Conservation (phyloP, 1,140 invertebrate genomes). For the Cherax destructor region DNA sequence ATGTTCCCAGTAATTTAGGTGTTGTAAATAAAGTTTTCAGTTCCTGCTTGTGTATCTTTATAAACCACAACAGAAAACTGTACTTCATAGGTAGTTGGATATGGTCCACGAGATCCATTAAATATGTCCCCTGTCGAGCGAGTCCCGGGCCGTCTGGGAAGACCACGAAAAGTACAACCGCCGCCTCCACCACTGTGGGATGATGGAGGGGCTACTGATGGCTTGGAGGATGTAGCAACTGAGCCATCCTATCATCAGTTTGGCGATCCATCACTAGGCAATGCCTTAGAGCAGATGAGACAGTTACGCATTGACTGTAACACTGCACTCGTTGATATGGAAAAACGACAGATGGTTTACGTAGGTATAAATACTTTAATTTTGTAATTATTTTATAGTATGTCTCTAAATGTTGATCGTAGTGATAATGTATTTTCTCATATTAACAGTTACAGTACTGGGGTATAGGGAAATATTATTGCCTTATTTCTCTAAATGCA, state of each 20-base stretch:
- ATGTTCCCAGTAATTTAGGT: no score
- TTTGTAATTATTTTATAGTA: background rate
- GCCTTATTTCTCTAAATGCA: no score
- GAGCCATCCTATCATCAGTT: constrained; percentile 49
- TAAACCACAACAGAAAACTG: background rate
- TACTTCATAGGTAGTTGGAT: constrained; percentile 51
- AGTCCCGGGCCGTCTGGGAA: constrained; percentile 40
- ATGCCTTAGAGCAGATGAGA: constrained; percentile 67
- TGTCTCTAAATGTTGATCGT: no score
- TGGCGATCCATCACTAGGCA: constrained; percentile 54
- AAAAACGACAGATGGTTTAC: constrained; percentile 67
- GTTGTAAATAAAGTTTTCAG: no score
- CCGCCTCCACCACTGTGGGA: constrained; percentile 54
- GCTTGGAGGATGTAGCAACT: constrained; percentile 33
- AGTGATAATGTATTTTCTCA: background rate
- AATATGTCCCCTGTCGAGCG: constrained; percentile 45
- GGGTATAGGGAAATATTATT: no score
- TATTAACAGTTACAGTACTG: no score
- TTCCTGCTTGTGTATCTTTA: no score
- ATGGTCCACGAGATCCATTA: constrained; percentile 56
- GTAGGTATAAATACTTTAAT: constrained; percentile 43
- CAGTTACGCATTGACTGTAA: constrained; percentile 68
- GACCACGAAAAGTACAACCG: constrained; percentile 46
- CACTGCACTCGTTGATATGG: constrained; percentile 64
- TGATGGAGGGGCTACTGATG: constrained; percentile 55